These are phyloP conservation scores for Enteromius treurensis DNA, from an alignment of 2,797 vertebrate genomes.

Conservation along the genomic window DNA sequence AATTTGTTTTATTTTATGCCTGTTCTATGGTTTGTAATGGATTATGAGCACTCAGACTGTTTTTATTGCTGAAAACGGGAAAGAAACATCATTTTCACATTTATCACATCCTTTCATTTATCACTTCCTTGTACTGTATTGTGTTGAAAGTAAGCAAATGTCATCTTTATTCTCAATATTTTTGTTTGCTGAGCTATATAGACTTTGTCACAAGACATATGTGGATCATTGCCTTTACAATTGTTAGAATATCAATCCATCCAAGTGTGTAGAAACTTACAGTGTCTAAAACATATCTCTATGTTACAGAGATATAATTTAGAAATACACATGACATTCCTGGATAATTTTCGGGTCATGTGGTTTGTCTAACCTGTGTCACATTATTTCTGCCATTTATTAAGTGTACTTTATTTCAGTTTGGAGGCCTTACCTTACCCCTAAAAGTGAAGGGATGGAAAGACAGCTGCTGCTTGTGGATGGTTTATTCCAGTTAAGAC, in stretches of 20 bases:
- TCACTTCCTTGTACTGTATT: conserved; percentile 47
- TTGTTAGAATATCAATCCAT: conserved; percentile 9
- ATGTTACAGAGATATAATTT: conserved; percentile 11
- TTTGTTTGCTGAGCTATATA: conserved; percentile 12
- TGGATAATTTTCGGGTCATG: not conserved
- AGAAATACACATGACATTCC: not conserved
- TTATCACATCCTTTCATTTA: conserved; percentile 28
- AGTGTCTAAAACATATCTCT: not conserved
- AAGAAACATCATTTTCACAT: conserved; percentile 1
- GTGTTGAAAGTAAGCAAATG: conserved; percentile 49
- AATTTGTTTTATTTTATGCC: conserved; percentile 64
- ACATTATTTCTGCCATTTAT: conserved; percentile 20
- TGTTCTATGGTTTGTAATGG: conserved; percentile 41
- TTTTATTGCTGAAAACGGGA: conserved; percentile 10
- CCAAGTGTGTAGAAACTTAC: conserved; percentile 15
- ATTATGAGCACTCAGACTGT: not conserved
- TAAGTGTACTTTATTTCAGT: conserved; percentile 41
- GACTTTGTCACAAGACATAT: conserved; percentile 23
- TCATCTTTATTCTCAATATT: conserved; percentile 43
- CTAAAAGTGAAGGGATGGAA: conserved; percentile 1
- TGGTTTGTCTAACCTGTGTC: conserved; percentile 5
- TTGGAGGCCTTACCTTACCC: conserved; percentile 40
- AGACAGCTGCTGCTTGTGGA: conserved; percentile 28
- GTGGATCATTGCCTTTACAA: conserved; percentile 40
- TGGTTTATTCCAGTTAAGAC: conserved; percentile 28